Conservation (phyloP, 2,888 invertebrate species). For the Apamea epomidion region DNA sequence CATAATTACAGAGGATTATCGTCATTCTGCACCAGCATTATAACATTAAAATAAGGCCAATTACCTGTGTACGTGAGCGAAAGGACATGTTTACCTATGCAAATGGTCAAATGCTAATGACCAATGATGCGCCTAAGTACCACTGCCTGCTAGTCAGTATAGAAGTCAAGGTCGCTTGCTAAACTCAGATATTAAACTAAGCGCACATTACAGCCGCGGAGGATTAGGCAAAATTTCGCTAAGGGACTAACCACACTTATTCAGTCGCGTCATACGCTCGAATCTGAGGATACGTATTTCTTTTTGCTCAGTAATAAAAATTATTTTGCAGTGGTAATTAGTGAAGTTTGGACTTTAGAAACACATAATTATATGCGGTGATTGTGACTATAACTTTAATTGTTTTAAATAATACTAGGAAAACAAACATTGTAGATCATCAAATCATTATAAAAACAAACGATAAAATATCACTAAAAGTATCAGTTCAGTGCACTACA, state of each 20-base stretch:
- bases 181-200: no score
- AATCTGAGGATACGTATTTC: not conserved
- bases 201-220: no score
- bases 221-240: no score
- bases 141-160: no score
- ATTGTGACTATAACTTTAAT: not conserved
- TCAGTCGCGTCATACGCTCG: no score
- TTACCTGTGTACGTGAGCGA: not conserved
- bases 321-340: no score
- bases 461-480: no score
- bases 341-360: not conserved
- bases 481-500: no score
- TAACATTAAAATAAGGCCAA: constrained; percentile 20
- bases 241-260: no score
- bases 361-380: no score
- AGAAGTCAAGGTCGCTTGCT: no score
- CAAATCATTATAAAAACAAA: not conserved
- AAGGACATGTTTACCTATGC: not conserved
- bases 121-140: no score
- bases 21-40: constrained; percentile 14
- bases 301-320: not conserved
- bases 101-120: not conserved
- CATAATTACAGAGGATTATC: constrained; percentile 26
- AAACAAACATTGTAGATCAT: not conserved
- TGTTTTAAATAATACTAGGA: not conserved